Base-by-base conservation (phyloP, 2,888 invertebrate species). In the Mellilla xanthometata region DNA sequence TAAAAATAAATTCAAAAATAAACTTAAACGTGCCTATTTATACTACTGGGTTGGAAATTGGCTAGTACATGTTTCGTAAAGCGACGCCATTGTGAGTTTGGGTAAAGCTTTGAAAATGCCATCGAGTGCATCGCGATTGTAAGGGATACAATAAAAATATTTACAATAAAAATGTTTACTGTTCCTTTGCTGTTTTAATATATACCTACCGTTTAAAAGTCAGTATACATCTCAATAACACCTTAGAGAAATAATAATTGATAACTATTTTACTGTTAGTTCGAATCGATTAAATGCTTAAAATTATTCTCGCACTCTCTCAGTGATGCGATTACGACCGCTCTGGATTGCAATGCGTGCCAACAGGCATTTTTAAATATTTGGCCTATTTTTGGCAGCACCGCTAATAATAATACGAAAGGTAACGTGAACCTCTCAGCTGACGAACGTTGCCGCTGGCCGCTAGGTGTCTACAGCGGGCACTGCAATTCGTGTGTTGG, bases 111-210 rank as follows among this genome's bases (percentile, higher is more conserved):
- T 58, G 65, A 67, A 68, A 73, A 49, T 52, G 73, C 67, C 72
- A 74, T 73, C 60, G 74, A 78, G 68, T 74, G 78, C 78, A 76
- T 81, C 74, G 83, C 81, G 79, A 81, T 72, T 81, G 73, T 81
- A 84, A 74, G 69, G 68, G 74, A 82, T 83, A 87, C 81, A 87
- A 87, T 86, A 87, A 87, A 76, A 79, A 81, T 87, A 87, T 88
- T 87, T 86, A 86, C 85, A 87, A 84, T 86, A 86, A 86, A 86
- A 83, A 88, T 86, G 87, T 88, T 88, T 87, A 88, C 85, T 87
- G 88, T 88, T 88, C 64, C 62, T 68, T 68, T 63, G 69, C 45
- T 71, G 45, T 86, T 81, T 86, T 63, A 78, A n/a, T n/a, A n/a
- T n/a, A n/a, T n/a, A n/a, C n/a, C n/a, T n/a, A n/a, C n/a, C n/a